Percentiles rank a stretch among this genome's conserved stretches.
Evolutionary conservation across 1,140 invertebrate genomes (phyloP).

Genomic region (Heliconius himera): DNA sequence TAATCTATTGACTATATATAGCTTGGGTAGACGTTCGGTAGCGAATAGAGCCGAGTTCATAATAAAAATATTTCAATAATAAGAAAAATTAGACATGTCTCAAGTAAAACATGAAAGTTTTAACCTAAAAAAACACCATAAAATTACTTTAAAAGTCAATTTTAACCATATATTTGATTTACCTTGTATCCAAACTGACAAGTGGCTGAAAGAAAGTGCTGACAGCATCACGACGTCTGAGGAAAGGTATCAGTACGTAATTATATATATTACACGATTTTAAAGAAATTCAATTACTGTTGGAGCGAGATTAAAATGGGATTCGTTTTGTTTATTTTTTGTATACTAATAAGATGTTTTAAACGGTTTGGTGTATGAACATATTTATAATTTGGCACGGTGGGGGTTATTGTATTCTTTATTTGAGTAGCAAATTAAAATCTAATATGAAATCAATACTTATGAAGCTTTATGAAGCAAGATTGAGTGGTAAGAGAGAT

Average conservation of each 20-base stretch:
- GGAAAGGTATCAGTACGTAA: conserved; percentile 62
- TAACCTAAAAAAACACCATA: not conserved
- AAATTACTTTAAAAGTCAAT: conserved; percentile 11
- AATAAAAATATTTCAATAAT: no score
- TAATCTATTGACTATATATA: no score
- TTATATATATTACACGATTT: conserved; percentile 54
- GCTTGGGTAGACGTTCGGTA: no score
- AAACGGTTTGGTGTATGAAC: not conserved
- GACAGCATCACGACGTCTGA: conserved; percentile 60
- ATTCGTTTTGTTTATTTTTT: conserved; percentile 2
- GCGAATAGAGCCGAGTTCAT: no score
- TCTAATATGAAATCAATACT: not conserved
- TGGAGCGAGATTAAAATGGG: not conserved
- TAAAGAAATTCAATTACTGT: conserved; percentile 51
- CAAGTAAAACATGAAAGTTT: not conserved
- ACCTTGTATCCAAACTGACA: conserved; percentile 30
- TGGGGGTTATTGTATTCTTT: not conserved
- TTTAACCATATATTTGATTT: conserved; percentile 12
- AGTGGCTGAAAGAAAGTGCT: conserved; percentile 51
- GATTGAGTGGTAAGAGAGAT: no score
- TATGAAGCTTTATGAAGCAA: no score
- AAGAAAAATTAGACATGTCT: not conserved
- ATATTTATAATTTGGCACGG: not conserved
- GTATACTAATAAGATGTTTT: conserved; percentile 4
- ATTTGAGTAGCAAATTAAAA: not conserved